phyloP scores from a whole-genome alignment of 2,888 invertebrate genomes.

The Gymnocheta viridis region DNA sequence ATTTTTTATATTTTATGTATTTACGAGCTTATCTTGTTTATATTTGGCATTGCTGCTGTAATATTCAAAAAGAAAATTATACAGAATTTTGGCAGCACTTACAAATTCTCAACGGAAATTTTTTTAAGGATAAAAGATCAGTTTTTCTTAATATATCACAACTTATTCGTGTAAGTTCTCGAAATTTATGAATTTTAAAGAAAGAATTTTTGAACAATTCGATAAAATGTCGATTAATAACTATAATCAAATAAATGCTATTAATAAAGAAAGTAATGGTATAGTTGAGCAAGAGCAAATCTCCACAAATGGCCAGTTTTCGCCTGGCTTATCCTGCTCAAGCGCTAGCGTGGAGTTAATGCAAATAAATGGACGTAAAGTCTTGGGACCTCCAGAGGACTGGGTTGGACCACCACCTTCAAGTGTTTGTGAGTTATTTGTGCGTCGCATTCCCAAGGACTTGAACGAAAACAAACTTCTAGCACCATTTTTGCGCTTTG shows the following conservation, averaged over 20 bases:
- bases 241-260: not conserved
- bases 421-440: constrained; percentile 75
- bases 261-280: not conserved
- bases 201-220: not conserved
- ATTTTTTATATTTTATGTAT: too few relatives aligned
- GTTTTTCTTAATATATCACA: not conserved
- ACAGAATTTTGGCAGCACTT: constrained; percentile 28
- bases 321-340: not conserved
- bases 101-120: constrained; percentile 56
- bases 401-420: constrained; percentile 76
- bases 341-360: constrained; percentile 68
- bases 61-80: constrained; percentile 8
- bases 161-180: not conserved
- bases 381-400: constrained; percentile 74
- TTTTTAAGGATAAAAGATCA: constrained; percentile 15
- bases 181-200: not conserved
- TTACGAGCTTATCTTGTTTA: too few relatives aligned
- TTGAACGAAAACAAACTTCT: constrained; percentile 73
- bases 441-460: constrained; percentile 74
- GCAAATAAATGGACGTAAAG: constrained; percentile 76
- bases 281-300: not conserved
- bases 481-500: constrained; percentile 75
- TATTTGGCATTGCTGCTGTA: not conserved
- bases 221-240: not conserved
- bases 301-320: not conserved